phyloP scores from a whole-genome alignment of 2,797 vertebrate species.

The Potorous gilbertii region DNA sequence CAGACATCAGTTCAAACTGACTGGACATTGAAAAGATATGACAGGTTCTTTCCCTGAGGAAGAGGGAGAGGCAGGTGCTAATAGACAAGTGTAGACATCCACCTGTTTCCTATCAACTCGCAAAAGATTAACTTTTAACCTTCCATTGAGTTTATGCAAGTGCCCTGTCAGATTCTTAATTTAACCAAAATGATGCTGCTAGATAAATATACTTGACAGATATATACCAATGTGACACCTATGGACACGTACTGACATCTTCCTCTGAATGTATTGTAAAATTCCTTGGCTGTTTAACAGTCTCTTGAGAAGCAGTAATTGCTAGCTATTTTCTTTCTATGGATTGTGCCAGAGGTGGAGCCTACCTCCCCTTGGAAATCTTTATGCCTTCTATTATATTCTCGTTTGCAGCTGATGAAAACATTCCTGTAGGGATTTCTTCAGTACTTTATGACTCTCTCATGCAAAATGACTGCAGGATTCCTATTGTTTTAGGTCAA shows the following conservation, averaged over 20 bases:
- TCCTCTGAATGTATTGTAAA: constrained; percentile 44
- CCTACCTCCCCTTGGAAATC: constrained; percentile 49
- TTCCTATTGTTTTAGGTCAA: constrained; percentile 75
- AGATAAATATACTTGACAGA: not conserved
- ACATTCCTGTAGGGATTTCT: constrained; percentile 71
- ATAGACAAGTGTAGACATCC: not conserved
- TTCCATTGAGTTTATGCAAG: not conserved
- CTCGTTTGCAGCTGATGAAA: constrained; percentile 64
- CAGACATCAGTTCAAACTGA: constrained; percentile 36
- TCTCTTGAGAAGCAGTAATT: constrained; percentile 48
- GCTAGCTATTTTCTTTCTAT: constrained; percentile 40
- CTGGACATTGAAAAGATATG: constrained; percentile 49
- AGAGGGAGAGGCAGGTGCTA: constrained; percentile 30
- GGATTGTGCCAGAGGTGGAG: constrained; percentile 6
- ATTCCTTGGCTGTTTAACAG: not conserved
- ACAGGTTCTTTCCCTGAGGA: constrained; percentile 54
- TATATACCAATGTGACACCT: not conserved
- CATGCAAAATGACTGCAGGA: constrained; percentile 72
- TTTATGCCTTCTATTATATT: constrained; percentile 67
- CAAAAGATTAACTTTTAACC: constrained; percentile 21
- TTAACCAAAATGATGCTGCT: not conserved
- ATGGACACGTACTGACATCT: constrained; percentile 26
- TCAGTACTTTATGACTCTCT: constrained; percentile 68
- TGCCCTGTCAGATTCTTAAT: not conserved
- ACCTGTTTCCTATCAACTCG: constrained; percentile 43